Evolutionary conservation across 2,113 vertebrate genomes (phyloP).

Genomic region (Anhinga anhinga): DNA sequence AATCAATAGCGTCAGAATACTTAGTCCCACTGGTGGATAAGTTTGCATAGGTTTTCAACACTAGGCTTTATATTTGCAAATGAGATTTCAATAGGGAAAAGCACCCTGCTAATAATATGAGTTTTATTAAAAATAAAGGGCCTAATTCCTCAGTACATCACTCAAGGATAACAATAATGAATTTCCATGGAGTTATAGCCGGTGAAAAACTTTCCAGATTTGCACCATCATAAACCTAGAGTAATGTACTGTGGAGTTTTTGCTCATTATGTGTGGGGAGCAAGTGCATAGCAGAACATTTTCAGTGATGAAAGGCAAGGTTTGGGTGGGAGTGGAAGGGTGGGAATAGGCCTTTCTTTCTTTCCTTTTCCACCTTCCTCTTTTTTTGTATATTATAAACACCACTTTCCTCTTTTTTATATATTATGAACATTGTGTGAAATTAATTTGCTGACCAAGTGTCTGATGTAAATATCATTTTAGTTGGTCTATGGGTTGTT

Average conservation of each 20-base stretch:
- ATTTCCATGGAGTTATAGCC: background rate
- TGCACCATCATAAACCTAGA: background rate
- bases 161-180: background rate
- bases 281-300: background rate
- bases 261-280: background rate
- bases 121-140: slow-evolving; percentile 17
- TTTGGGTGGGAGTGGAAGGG: background rate
- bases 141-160: background rate
- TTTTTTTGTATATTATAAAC: background rate
- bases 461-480: background rate
- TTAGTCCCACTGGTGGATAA: rapidly evolving
- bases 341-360: background rate
- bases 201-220: background rate
- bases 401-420: background rate
- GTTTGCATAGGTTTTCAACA: background rate
- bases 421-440: background rate
- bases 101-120: background rate
- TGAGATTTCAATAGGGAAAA: background rate
- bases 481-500: background rate
- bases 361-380: background rate
- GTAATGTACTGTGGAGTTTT: background rate
- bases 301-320: background rate
- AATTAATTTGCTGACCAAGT: background rate
- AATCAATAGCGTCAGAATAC: background rate
- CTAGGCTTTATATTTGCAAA: background rate